Evolutionary conservation across 2,888 invertebrate genomes (phyloP).

Genomic region (Drosophila sordidapex): DNA sequence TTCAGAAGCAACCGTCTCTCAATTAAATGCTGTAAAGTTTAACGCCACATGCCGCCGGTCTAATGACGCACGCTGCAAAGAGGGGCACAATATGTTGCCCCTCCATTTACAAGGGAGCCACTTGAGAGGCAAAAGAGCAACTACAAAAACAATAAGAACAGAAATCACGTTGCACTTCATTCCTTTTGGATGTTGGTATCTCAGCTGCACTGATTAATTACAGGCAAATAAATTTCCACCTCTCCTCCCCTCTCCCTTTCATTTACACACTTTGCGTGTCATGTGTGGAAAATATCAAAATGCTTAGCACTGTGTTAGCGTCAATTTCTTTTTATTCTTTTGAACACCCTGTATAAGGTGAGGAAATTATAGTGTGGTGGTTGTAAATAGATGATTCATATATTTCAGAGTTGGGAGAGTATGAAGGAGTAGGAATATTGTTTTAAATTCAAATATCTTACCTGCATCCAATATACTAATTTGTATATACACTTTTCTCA

Average conservation of each 20-base stretch:
- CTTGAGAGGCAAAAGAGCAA: slow-evolving; percentile 32
- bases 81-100: slow-evolving; percentile 19
- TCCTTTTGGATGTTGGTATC: slow-evolving; percentile 4
- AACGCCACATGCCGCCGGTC: slow-evolving; percentile 66
- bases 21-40: slow-evolving; percentile 83
- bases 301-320: slow-evolving; percentile 54
- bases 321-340: slow-evolving; percentile 3
- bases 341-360: slow-evolving; percentile 13
- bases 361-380: neutral
- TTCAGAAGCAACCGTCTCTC: slow-evolving; percentile 77
- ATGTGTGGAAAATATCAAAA: slow-evolving; percentile 66
- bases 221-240: slow-evolving; percentile 68
- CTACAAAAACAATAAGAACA: slow-evolving; percentile 25
- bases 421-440: neutral
- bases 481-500: neutral
- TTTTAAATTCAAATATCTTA: neutral
- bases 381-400: neutral
- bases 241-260: slow-evolving; percentile 10
- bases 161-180: slow-evolving; percentile 26
- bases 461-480: neutral
- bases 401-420: neutral
- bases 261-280: slow-evolving; percentile 32
- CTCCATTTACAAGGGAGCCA: slow-evolving; percentile 32
- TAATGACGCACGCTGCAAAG: slow-evolving; percentile 35
- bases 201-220: slow-evolving; percentile 65